Evolutionary conservation across 2,888 invertebrate species (phyloP), one percentile per base, ranked within the genome.

Genomic region (Drosophila longiperda): DNA sequence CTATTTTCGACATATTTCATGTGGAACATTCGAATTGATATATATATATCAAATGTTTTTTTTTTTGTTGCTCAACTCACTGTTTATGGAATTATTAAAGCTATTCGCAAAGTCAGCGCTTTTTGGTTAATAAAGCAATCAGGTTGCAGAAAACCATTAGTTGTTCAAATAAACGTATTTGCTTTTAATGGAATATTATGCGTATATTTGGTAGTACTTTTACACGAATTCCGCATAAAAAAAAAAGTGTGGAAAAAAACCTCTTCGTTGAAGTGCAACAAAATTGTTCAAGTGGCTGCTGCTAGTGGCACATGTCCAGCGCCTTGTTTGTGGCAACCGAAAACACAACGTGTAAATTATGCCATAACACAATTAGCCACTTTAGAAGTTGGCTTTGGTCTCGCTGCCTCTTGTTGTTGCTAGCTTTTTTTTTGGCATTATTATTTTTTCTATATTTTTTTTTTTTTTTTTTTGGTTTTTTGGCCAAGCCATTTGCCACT

Each of bases 281-380:
- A 78, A 78, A 66, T 79, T 65, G 58, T 66, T 79, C 32, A 72
- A 79, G 78, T 78, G 75, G 29, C 75, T 75, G 29, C 75, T 75
- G 78, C 78, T 69, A 54, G 73, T 73, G 87, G 86, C 88, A 79
- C 88, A 86, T 88, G 85, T 85, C 88, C 83, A 82, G 83, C 70
- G 86, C 83, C 82, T 85, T 85, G 85, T 85, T 82, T 52, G 58
- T 72, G 85, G 85, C 88, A 85, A 75, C 85, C 80, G 83, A 88
- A 85, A 85, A 88, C 85, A 85, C 87, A 89, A 87, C 87, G 89
- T 87, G 85, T 87, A 87, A 89, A 87, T 87, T 87, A 87, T 87
- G 84, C 84, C 83, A 85, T 87, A 87, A 87, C 89, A 87, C 87
- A 87, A 87, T 87, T 89, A 87, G 89, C 87, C 87, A 87, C 88